A percentile compares a stretch with the other conserved stretches of the same genome.
phyloP scores from a whole-genome alignment of 2,797 vertebrate species.

The Myiothlypis coronata region DNA sequence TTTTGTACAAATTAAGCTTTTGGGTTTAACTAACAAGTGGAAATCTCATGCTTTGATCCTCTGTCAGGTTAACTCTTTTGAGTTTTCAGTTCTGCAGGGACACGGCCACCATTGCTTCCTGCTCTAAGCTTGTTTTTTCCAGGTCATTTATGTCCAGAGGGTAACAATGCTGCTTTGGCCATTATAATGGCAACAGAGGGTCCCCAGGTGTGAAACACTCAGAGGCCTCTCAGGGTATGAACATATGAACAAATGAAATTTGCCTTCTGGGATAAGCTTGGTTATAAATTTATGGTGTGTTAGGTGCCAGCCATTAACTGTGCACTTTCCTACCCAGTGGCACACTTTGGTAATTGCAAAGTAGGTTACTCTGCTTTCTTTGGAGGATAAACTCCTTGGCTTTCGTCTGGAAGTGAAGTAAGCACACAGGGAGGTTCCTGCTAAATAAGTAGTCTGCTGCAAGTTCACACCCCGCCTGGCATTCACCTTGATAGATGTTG shows the following conservation, averaged over 20 bases:
- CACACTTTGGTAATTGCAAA: neutral
- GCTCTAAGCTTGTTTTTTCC: neutral
- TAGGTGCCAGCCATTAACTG: neutral
- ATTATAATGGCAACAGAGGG: neutral
- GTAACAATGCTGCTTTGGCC: neutral
- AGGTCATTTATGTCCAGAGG: neutral
- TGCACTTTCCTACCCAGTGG: neutral
- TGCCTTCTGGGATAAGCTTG: neutral
- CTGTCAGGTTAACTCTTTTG: neutral
- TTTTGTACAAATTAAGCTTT: neutral
- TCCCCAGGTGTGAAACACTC: neutral
- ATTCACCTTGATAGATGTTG: neutral
- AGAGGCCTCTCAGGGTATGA: neutral
- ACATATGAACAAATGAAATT: neutral
- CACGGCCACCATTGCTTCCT: neutral
- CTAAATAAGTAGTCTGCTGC: neutral
- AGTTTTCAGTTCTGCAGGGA: neutral
- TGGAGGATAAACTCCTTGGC: neutral
- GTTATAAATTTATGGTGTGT: neutral
- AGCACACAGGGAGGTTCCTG: neutral
- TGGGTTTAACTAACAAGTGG: neutral
- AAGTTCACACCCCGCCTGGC: neutral
- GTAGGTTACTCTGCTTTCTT: neutral
- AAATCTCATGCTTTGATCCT: rapidly evolving
- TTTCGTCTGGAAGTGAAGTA: neutral